Percentiles rank a stretch among this genome's conserved stretches.
These are phyloP conservation scores for Acleris cristana DNA, from an alignment of 2,888 invertebrate genomes.

Conservation along the genomic window DNA sequence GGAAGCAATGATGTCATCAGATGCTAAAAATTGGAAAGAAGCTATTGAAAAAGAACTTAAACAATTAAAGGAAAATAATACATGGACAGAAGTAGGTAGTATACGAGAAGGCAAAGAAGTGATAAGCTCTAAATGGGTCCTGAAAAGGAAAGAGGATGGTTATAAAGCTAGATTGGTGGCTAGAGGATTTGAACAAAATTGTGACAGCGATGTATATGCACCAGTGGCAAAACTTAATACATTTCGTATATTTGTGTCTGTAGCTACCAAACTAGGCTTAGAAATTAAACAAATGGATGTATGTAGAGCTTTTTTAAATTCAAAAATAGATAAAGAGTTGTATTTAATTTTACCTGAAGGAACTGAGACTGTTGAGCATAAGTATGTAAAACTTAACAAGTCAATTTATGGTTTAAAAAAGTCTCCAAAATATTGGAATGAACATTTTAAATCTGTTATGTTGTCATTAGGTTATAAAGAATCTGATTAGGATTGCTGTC, in stretches of 20 bases:
- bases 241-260: not conserved
- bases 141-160: constrained; percentile 18
- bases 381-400: not conserved
- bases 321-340: not conserved
- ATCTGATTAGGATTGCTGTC: not conserved
- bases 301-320: not conserved
- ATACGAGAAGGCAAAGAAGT: constrained; percentile 1
- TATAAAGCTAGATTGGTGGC: constrained; percentile 39
- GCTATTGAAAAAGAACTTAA: constrained; percentile 31
- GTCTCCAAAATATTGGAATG: not conserved
- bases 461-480: not conserved
- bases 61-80: constrained; percentile 35
- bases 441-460: not conserved
- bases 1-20: constrained; percentile 28
- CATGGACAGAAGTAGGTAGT: constrained; percentile 27
- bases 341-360: not conserved
- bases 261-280: not conserved
- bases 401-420: not conserved
- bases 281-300: not conserved
- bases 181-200: constrained; percentile 36
- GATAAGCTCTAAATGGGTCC: constrained; percentile 36
- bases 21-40: constrained; percentile 32
- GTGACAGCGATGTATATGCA: constrained; percentile 24
- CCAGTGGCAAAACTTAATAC: constrained; percentile 33
- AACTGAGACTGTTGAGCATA: not conserved